Percentiles rank a stretch among this genome's conserved stretches.
phyloP scores from a whole-genome alignment of 2,888 invertebrate genomes.

The Volucella zonaria region DNA sequence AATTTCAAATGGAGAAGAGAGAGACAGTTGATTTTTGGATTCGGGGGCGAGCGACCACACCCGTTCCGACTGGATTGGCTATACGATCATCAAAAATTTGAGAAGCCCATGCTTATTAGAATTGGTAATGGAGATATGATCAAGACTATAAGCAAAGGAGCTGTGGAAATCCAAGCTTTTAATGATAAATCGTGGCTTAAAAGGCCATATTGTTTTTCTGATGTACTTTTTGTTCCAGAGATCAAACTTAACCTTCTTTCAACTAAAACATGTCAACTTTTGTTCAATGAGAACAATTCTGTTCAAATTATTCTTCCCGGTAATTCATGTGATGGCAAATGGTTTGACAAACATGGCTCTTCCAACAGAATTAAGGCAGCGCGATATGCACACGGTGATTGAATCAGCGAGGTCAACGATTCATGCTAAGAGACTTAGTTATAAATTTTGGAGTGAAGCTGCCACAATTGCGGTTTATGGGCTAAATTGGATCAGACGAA shows the following conservation, averaged over 20 bases:
- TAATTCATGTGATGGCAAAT: not conserved
- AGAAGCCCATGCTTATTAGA: too few relatives aligned
- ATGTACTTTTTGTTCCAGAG: too few relatives aligned
- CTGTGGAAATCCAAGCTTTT: slow-evolving; percentile 66
- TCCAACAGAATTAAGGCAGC: not conserved
- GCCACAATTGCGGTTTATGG: too few relatives aligned
- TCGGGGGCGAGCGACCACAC: slow-evolving; percentile 34
- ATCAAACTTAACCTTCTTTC: too few relatives aligned
- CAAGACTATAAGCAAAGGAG: slow-evolving; percentile 56
- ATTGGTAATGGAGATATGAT: slow-evolving; percentile 51
- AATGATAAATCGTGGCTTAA: slow-evolving; percentile 60
- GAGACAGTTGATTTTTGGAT: slow-evolving; percentile 18
- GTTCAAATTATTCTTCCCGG: slow-evolving; percentile 13
- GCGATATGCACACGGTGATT: slow-evolving; percentile 22
- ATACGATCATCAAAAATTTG: slow-evolving; percentile 16
- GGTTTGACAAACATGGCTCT: slow-evolving; percentile 7
- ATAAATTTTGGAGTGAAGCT: too few relatives aligned
- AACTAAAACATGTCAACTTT: too few relatives aligned
- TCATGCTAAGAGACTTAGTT: not conserved
- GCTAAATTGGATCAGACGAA: too few relatives aligned
- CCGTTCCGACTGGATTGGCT: slow-evolving; percentile 19
- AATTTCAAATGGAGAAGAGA: not conserved
- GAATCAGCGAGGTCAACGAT: slow-evolving; percentile 28
- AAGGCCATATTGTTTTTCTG: too few relatives aligned
- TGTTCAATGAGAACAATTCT: slow-evolving; percentile 34